These are phyloP conservation scores for Drosophila varians DNA, from an alignment of 1,140 invertebrate genomes.

Conservation along the genomic window DNA sequence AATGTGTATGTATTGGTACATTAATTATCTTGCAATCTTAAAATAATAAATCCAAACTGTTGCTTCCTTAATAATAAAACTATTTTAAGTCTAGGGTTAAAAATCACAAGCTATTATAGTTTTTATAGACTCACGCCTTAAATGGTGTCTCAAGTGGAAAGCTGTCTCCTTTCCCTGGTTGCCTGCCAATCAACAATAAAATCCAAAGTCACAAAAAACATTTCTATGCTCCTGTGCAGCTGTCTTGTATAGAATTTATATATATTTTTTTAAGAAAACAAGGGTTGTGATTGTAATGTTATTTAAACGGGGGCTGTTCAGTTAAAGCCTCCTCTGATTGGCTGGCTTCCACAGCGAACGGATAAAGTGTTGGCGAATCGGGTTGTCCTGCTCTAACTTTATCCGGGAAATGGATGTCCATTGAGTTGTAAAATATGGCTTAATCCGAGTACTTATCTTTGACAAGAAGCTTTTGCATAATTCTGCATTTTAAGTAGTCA, in stretches of 20 bases:
- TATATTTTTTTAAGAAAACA: slow-evolving; percentile 11
- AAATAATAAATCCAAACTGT: too few relatives aligned
- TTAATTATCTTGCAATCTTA: too few relatives aligned
- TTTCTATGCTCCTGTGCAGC: slow-evolving; percentile 21
- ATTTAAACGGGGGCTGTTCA: slow-evolving; percentile 15
- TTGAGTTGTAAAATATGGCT: slow-evolving; percentile 15
- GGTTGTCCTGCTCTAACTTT: slow-evolving; percentile 63
- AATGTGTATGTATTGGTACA: too few relatives aligned
- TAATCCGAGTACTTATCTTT: slow-evolving; percentile 31
- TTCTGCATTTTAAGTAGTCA: slow-evolving; percentile 56
- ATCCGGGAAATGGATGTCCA: slow-evolving; percentile 69
- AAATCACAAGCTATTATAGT: too few relatives aligned
- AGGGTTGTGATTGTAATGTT: slow-evolving; percentile 22
- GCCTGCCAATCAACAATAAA: slow-evolving; percentile 35
- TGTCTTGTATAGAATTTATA: slow-evolving; percentile 12
- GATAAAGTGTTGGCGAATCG: slow-evolving; percentile 33
- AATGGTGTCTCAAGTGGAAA: background rate
- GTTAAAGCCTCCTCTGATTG: slow-evolving; percentile 41
- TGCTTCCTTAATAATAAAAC: too few relatives aligned
- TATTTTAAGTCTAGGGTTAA: too few relatives aligned
- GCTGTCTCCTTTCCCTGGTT: slow-evolving; percentile 1
- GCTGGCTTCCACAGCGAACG: slow-evolving; percentile 19
- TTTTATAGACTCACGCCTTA: background rate
- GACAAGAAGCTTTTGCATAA: slow-evolving; percentile 46
- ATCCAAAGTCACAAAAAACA: slow-evolving; percentile 14